Evolutionary conservation across 2,888 invertebrate genomes (phyloP).

Genomic region (Hecatera dysodea): DNA sequence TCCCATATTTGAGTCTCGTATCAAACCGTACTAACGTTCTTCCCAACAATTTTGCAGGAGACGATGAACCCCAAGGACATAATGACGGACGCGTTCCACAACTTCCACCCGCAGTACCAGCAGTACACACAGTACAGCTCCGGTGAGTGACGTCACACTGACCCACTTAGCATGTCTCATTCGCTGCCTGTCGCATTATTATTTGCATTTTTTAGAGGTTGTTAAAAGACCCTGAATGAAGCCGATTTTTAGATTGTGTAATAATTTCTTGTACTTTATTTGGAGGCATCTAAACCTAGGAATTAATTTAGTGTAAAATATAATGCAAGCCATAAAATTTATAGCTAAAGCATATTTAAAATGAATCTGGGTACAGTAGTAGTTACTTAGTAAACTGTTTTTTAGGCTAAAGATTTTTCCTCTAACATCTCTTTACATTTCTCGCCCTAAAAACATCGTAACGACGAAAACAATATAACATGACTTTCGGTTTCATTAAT

Average conservation of each 20-base stretch:
- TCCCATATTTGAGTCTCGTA: background rate
- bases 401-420: too few species aligned
- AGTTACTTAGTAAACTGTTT: too few species aligned
- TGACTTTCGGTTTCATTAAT: background rate
- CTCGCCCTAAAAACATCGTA: too few species aligned
- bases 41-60: conserved; percentile 92
- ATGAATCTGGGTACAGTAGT: too few species aligned
- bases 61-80: conserved; percentile 99
- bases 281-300: too few species aligned
- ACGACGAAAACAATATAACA: too few species aligned
- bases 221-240: conserved; percentile 19
- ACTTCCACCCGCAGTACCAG: conserved; percentile 99
- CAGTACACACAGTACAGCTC: conserved; percentile 99
- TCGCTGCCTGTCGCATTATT: conserved; percentile 77
- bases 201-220: conserved; percentile 72
- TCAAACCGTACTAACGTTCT: background rate
- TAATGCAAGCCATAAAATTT: too few species aligned
- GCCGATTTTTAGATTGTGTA: too few species aligned
- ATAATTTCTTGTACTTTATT: too few species aligned
- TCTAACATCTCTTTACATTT: too few species aligned
- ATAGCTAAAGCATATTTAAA: too few species aligned
- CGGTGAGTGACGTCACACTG: conserved; percentile 91
- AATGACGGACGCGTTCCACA: conserved; percentile 99
- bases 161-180: conserved; percentile 56
- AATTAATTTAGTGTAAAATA: too few species aligned